Evolutionary conservation across 2,797 vertebrate species (phyloP).

Genomic region (Pogonophryne albipinna): DNA sequence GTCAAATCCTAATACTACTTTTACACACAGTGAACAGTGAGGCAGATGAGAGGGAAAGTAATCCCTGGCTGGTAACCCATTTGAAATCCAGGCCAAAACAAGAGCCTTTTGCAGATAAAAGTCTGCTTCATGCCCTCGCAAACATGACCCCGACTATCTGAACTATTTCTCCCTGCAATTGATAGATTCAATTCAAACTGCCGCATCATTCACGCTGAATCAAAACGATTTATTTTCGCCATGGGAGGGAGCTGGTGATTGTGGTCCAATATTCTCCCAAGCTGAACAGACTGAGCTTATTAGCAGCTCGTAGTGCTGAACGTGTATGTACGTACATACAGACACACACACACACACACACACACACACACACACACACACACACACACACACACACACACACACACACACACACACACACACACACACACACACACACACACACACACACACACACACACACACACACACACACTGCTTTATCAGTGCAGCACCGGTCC

Average conservation of each 20-base stretch:
- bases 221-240: constrained; percentile 33
- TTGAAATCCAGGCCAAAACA: constrained; percentile 63
- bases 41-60: constrained; percentile 54
- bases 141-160: constrained; percentile 44
- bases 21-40: constrained; percentile 21
- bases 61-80: constrained; percentile 52
- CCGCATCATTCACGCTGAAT: constrained; percentile 13
- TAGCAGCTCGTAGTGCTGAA: constrained; percentile 37
- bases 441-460: not conserved
- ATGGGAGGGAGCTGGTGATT: constrained; percentile 19
- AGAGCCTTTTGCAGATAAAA: constrained; percentile 58
- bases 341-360: not conserved
- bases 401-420: too few species aligned
- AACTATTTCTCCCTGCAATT: constrained; percentile 5
- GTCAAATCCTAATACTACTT: constrained; percentile 41
- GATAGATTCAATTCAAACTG: constrained; percentile 30
- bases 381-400: not conserved
- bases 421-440: not conserved
- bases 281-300: constrained; percentile 31
- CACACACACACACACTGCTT: constrained; percentile 36
- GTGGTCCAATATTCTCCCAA: constrained; percentile 31
- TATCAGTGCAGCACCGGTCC: constrained; percentile 58
- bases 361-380: not conserved
- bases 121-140: constrained; percentile 43
- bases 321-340: not conserved